Conservation (phyloP, 2,888 invertebrate species). For the Clepsis dumicolana region DNA sequence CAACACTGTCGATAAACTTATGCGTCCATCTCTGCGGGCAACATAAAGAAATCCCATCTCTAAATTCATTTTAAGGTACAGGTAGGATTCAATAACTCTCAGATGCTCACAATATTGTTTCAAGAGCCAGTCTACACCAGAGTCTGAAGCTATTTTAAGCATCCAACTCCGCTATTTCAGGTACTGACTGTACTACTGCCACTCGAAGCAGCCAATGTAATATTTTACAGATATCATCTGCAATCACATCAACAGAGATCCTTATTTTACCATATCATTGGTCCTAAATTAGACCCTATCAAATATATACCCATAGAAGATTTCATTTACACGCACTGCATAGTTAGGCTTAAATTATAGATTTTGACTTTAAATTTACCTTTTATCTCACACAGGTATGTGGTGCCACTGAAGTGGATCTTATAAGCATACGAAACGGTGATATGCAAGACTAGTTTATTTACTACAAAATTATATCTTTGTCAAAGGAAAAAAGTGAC, state of each 20-base stretch:
- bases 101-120: background rate
- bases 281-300: constrained; percentile 27
- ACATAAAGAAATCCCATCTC: background rate
- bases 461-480: background rate
- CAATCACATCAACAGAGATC: constrained; percentile 41
- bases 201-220: constrained; percentile 14
- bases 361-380: background rate
- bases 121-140: background rate
- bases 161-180: background rate
- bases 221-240: constrained; percentile 22
- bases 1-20: background rate
- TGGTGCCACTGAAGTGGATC: constrained; percentile 7
- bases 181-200: background rate
- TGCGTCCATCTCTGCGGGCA: constrained; percentile 8
- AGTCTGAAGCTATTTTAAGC: background rate
- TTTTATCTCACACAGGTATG: background rate
- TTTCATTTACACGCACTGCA: constrained; percentile 12
- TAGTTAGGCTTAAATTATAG: background rate
- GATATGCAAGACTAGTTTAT: background rate
- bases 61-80: background rate
- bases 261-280: constrained; percentile 28
- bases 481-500: too few species aligned
- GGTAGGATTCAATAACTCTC: background rate
- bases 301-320: constrained; percentile 16
- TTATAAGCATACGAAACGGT: background rate